Evolutionary conservation across 30 jellyfish, hydroid and myxozoan genomes (phyloP).

Genomic region (Nemopilema nomurai): DNA sequence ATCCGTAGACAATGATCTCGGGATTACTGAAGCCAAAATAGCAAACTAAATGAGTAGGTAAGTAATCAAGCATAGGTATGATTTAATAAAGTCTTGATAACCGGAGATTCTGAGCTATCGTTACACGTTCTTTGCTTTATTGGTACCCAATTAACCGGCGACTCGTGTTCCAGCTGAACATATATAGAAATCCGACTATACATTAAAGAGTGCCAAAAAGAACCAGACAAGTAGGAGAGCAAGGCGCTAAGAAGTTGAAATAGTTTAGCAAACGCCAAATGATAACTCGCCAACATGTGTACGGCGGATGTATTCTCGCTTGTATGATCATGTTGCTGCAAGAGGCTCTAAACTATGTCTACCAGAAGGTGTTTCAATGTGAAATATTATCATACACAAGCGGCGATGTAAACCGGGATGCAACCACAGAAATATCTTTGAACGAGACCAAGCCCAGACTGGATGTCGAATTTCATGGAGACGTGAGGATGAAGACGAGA

Average conservation of each 20-base stretch:
- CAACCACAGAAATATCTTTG: too few species aligned
- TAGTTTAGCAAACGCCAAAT: not conserved
- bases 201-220: not conserved
- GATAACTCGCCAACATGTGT: not conserved
- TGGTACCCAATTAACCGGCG: not conserved
- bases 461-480: too few species aligned
- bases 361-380: not conserved
- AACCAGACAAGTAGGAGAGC: not conserved
- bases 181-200: not conserved
- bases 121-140: not conserved
- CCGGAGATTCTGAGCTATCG: not conserved
- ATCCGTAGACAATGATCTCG: not conserved
- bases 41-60: not conserved
- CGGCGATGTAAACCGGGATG: too few species aligned
- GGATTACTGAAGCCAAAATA: not conserved
- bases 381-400: not conserved
- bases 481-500: too few species aligned
- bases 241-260: too few species aligned
- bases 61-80: not conserved
- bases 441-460: too few species aligned
- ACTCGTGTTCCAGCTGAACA: not conserved
- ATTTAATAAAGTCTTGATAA: not conserved
- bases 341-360: not conserved
- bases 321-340: not conserved
- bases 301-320: not conserved